Conservation (phyloP, 2,888 invertebrate species). For the Thysanoteuthis rhombus region DNA sequence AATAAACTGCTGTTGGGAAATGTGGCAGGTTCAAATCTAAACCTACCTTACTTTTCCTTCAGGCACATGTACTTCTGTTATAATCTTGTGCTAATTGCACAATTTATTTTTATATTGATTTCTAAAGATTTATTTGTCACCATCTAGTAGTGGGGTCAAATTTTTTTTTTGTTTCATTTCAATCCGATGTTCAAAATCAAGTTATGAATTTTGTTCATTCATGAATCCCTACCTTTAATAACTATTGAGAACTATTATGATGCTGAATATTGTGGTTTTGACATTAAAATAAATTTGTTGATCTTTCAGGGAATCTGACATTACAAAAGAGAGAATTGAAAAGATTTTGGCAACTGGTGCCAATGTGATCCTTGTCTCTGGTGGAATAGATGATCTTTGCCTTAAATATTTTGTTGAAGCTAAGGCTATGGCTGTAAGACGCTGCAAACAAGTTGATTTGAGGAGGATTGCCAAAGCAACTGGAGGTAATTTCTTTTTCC, state of each 20-base stretch:
- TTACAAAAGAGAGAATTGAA: constrained; percentile 95
- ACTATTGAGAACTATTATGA: neutral
- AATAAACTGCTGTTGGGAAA: neutral
- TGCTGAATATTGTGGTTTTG: neutral
- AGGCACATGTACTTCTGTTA: neutral
- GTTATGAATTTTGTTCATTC: too few species aligned
- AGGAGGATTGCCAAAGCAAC: constrained; percentile 99
- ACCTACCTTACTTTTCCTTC: neutral
- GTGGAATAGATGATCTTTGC: constrained; percentile 98
- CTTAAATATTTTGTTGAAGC: constrained; percentile 98
- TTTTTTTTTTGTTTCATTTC: neutral
- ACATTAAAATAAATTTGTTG: neutral
- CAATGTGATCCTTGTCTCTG: constrained; percentile 91
- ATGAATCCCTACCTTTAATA: neutral
- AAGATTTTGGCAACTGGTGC: constrained; percentile 94
- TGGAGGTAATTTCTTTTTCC: constrained; percentile 72
- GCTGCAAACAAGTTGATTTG: constrained; percentile 93
- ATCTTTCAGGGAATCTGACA: constrained; percentile 83
- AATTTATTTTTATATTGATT: too few species aligned
- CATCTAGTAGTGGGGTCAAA: fast-evolving
- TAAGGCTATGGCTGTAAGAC: constrained; percentile 95
- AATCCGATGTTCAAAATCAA: too few species aligned
- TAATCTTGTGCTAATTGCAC: neutral
- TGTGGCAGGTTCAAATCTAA: neutral
- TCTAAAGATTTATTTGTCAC: too few species aligned